Evolutionary conservation across 2,797 vertebrate species (phyloP).

Genomic region (Karalla daura): DNA sequence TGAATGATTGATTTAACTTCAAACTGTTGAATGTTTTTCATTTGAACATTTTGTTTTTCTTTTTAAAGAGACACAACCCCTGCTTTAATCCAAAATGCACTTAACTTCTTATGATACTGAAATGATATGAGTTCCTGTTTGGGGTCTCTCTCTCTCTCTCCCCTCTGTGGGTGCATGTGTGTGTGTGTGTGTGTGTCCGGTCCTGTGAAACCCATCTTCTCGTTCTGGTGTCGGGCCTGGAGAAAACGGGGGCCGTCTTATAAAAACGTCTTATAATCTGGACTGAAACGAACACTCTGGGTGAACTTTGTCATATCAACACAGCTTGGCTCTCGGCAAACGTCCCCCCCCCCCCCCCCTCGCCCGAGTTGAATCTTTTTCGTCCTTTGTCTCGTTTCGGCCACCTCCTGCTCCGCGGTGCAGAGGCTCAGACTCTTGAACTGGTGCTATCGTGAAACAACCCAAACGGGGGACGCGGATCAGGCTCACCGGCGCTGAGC

Average conservation of each 20-base stretch:
- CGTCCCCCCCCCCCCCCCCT: slow-evolving; percentile 11
- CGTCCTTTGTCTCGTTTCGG: slow-evolving; percentile 14
- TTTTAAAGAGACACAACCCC: slow-evolving; percentile 24
- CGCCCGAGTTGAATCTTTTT: slow-evolving; percentile 13
- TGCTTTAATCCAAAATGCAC: slow-evolving; percentile 61
- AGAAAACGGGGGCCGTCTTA: slow-evolving; percentile 44
- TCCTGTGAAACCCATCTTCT: slow-evolving; percentile 8
- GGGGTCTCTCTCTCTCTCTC: too few species aligned
- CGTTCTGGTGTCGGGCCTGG: slow-evolving; percentile 36
- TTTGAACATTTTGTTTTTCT: too few species aligned
- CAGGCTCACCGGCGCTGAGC: slow-evolving; percentile 46
- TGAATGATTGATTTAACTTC: slow-evolving; percentile 32
- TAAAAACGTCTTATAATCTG: too few species aligned
- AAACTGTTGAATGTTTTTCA: slow-evolving; percentile 8
- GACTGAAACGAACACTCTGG: slow-evolving; percentile 51
- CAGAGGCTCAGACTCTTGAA: slow-evolving; percentile 62
- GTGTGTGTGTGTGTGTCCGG: slow-evolving; percentile 13
- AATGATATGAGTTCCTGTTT: slow-evolving; percentile 23
- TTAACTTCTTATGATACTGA: slow-evolving; percentile 51
- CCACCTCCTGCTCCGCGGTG: slow-evolving; percentile 47
- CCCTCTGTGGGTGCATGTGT: slow-evolving; percentile 13
- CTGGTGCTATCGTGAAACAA: slow-evolving; percentile 78
- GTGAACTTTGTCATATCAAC: slow-evolving; percentile 68
- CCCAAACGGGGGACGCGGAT: slow-evolving; percentile 47
- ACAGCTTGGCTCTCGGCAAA: slow-evolving; percentile 35